phyloP scores from a whole-genome alignment of 2,797 vertebrate species.

The Arctocebus calabarensis region DNA sequence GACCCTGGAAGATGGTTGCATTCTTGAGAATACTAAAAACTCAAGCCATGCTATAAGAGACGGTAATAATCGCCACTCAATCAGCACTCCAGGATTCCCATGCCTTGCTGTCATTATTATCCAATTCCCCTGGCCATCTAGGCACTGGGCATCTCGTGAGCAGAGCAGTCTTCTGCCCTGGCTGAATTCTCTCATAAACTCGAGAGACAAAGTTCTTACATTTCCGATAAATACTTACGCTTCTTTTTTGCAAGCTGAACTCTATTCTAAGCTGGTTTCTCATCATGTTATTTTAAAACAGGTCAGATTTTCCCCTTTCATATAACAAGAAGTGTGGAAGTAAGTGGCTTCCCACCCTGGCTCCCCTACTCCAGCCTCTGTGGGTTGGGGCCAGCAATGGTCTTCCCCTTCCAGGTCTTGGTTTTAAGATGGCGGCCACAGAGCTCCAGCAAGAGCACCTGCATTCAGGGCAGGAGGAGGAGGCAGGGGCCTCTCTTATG shows the following conservation, averaged over 20 bases:
- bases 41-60: not conserved
- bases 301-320: not conserved
- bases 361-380: not conserved
- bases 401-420: not conserved
- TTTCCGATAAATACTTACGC: not conserved
- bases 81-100: accelerated
- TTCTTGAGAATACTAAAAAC: not conserved
- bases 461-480: not conserved
- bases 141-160: no score
- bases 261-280: not conserved
- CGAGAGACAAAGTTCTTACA: not conserved
- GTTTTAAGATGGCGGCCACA: accelerated
- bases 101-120: not conserved
- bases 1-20: not conserved
- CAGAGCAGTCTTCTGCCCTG: not conserved
- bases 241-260: not conserved
- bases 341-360: not conserved
- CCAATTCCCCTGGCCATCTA: not conserved
- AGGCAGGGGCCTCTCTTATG: not conserved
- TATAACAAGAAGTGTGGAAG: not conserved
- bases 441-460: not conserved
- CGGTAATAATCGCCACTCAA: not conserved
- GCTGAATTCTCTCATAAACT: not conserved
- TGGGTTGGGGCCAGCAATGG: not conserved
- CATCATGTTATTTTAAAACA: not conserved